Percentiles rank a stretch among this genome's conserved stretches.
Conservation (phyloP, 1,140 invertebrate genomes). For the Drosophila pruinosa region DNA sequence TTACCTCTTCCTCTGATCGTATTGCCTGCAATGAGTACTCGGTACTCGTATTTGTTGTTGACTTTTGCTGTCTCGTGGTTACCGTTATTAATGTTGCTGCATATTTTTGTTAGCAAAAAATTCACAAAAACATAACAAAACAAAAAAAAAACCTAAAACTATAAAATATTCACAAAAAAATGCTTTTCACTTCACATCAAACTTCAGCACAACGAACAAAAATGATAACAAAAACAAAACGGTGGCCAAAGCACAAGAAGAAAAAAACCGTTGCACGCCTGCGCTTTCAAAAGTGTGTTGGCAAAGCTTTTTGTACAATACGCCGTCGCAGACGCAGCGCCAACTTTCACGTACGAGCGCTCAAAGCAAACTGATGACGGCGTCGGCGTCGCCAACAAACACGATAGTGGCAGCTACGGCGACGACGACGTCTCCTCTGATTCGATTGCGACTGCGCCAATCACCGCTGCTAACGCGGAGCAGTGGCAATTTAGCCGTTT, state of each 20-base stretch:
- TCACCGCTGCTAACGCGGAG: constrained; percentile 34
- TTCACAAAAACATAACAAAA: background rate
- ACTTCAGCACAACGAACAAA: constrained; percentile 14
- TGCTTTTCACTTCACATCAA: constrained; percentile 43
- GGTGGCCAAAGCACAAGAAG: constrained; percentile 1
- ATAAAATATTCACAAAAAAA: constrained; percentile 49
- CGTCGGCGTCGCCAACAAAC: background rate
- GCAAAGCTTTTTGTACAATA: constrained; percentile 30
- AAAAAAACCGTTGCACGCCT: constrained; percentile 68
- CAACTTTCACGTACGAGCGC: constrained; percentile 67
- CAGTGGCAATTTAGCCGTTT: constrained; percentile 19
- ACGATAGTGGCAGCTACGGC: background rate
- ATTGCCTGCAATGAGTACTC: constrained; percentile 25
- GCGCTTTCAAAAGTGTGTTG: constrained; percentile 59
- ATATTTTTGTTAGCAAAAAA: constrained; percentile 37
- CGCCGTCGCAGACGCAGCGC: constrained; percentile 24
- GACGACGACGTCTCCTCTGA: constrained; percentile 19
- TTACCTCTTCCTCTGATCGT: constrained; percentile 59
- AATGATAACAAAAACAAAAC: constrained; percentile 32
- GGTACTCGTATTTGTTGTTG: constrained; percentile 55
- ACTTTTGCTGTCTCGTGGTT: constrained; percentile 37
- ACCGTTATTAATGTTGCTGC: constrained; percentile 46
- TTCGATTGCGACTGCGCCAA: constrained; percentile 45
- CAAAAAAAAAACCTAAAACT: constrained; percentile 14
- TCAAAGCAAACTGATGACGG: constrained; percentile 59